Percentiles rank a stretch among this genome's conserved stretches.
Evolutionary conservation across 2,797 vertebrate genomes (phyloP).

Genomic region (Tiaroga cobitis): DNA sequence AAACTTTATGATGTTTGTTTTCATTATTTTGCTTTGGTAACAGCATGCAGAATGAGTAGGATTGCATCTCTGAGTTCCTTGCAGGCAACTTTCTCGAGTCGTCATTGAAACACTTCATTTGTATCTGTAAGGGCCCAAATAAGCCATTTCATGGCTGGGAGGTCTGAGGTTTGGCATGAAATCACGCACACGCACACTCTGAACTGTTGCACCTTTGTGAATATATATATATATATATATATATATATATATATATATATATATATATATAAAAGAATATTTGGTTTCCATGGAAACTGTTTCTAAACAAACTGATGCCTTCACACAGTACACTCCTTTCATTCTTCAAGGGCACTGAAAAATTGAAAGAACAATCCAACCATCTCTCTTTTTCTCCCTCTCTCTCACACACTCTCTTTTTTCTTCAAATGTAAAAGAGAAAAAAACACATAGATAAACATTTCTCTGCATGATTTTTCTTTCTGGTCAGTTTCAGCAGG

Average conservation of each 20-base stretch:
- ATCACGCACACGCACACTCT: background rate
- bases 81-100: background rate
- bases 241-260: background rate
- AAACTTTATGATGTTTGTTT: background rate
- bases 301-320: constrained; percentile 57
- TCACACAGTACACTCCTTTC: constrained; percentile 51
- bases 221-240: background rate
- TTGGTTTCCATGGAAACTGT: constrained; percentile 62
- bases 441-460: background rate
- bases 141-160: constrained; percentile 36
- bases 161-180: constrained; percentile 40
- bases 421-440: background rate
- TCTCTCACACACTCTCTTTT: background rate
- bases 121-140: constrained; percentile 13
- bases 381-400: constrained; percentile 21
- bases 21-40: background rate
- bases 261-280: constrained; percentile 33
- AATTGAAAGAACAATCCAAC: constrained; percentile 39
- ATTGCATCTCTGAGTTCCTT: background rate
- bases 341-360: constrained; percentile 59
- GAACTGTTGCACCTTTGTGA: constrained; percentile 29
- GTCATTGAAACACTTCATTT: background rate
- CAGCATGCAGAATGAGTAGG: background rate
- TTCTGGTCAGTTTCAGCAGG: background rate
- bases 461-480: background rate